These are phyloP conservation scores for Willisornis vidua DNA, from an alignment of 2,113 vertebrate genomes.

Conservation along the genomic window DNA sequence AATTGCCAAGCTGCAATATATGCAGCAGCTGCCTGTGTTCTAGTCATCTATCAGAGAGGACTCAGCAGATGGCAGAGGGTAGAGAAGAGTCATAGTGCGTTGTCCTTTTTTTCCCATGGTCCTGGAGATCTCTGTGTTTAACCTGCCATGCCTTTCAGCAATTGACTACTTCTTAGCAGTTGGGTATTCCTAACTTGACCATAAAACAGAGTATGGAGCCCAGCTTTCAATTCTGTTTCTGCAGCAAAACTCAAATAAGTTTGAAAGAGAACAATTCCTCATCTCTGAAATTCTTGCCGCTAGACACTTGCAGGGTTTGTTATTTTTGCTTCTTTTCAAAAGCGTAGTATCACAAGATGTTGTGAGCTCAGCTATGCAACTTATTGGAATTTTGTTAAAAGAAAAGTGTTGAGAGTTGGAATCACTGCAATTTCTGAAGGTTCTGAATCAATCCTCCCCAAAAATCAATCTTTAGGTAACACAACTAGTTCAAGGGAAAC, in stretches of 20 bases:
- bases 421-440: background rate
- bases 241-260: background rate
- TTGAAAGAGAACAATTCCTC: background rate
- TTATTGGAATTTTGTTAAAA: background rate
- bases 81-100: background rate
- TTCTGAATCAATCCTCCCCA: background rate
- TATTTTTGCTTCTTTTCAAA: background rate
- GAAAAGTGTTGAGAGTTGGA: background rate
- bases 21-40: background rate
- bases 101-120: background rate
- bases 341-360: background rate
- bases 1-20: background rate
- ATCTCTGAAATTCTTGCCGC: background rate
- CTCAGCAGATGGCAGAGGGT: background rate
- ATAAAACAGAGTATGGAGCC: background rate
- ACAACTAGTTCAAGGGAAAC: background rate
- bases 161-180: background rate
- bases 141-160: background rate
- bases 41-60: background rate
- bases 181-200: background rate
- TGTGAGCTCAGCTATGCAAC: background rate
- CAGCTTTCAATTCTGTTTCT: background rate
- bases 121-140: background rate
- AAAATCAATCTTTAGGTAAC: background rate
- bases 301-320: background rate